Percentiles rank a stretch among this genome's conserved stretches.
Evolutionary conservation across 2,797 vertebrate species (phyloP).

Genomic region (Lophotriccus pileatus): DNA sequence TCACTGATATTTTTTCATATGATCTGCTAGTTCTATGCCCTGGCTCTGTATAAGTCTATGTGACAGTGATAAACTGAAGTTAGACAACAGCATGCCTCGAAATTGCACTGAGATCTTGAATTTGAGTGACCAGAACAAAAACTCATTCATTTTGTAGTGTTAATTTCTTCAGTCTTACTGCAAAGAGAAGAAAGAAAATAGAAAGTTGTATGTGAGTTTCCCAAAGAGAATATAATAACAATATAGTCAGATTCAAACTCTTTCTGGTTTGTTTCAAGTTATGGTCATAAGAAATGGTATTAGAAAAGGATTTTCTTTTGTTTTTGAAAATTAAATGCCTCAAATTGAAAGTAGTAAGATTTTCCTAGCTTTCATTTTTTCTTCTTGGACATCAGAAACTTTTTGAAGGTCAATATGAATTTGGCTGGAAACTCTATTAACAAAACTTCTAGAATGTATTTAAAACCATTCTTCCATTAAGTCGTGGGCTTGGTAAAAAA

Average conservation of each 20-base stretch:
- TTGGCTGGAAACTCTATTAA: not conserved
- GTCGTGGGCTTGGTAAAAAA: not conserved
- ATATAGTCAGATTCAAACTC: not conserved
- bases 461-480: not conserved
- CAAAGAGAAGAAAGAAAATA: not conserved
- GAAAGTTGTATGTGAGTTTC: not conserved
- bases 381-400: not conserved
- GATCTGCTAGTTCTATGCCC: not conserved
- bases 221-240: not conserved
- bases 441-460: not conserved
- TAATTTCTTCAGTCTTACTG: not conserved
- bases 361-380: not conserved
- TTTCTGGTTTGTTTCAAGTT: not conserved
- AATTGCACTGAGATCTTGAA: not conserved
- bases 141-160: not conserved
- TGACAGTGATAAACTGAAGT: not conserved
- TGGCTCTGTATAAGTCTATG: not conserved
- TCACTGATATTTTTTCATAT: not conserved
- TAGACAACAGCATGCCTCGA: not conserved
- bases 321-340: not conserved
- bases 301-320: not conserved
- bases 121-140: not conserved
- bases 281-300: fast-evolving
- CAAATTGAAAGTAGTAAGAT: not conserved
- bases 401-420: not conserved